Evolutionary conservation across 1,140 invertebrate species (phyloP), one percentile per base, ranked within the genome.

Genomic region (Ruditapes philippinarum): DNA sequence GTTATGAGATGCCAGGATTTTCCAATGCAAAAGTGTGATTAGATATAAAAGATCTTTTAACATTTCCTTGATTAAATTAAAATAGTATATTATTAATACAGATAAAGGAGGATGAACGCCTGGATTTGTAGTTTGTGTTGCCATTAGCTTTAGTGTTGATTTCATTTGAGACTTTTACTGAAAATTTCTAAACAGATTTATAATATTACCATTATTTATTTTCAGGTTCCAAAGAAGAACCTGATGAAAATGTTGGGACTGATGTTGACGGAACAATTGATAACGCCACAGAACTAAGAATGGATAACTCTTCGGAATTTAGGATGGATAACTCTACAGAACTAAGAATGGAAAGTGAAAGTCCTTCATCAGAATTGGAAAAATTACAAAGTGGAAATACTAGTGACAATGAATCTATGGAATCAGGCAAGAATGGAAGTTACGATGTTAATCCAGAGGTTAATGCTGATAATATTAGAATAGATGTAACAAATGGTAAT

Each of bases 341-440:
- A 51, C n/a, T 79, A 19, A 88, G 73, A 76, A 88, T 88, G 85
- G 85, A 80, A 45, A 42, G 38, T 40, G 85, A 88, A 45, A 88
- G 85, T 70, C 85, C 85, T 0, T 68, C 74, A 36, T 88, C 85
- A 22, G 85, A 88, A 28, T 31, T 88, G 40, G 85, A 88, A 5
- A 79, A 80, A 68, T 76, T 79, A 11, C 40, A 36, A 25, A 33
- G 49, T 57, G 49, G 65, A 38, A 51, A 73, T 54, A 78, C 28
- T 38, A 86, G 84, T 49, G 84, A 86, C 22, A 76, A 60, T 45
- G 85, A 78, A 54, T 88, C 85, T 12, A 80, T 80, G 40, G 74
- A 88, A 25, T 79, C 74, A 1, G 85, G 85, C 11, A 79, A 38
- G 31, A 73, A 36, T 22, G 85, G 85, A 42, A 79, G 33, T 36